These are phyloP conservation scores for Asarcornis scutulata DNA, from an alignment of 2,113 vertebrate species.

Conservation along the genomic window DNA sequence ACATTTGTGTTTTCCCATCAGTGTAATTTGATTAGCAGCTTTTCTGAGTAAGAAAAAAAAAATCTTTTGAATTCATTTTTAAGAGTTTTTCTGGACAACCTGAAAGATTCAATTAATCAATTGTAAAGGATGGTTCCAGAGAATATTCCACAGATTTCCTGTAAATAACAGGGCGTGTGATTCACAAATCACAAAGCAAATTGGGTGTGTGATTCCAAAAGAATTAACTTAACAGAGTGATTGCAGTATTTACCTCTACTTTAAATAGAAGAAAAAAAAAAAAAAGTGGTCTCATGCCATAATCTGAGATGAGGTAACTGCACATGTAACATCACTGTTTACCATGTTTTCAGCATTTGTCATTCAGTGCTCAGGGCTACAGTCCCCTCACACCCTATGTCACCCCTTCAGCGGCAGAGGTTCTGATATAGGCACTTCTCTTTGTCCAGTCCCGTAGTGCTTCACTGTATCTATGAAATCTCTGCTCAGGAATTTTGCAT, in stretches of 20 bases:
- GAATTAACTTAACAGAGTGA: not conserved
- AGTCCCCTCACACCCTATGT: too few relatives aligned
- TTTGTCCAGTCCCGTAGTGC: accelerated
- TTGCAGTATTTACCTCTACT: not conserved
- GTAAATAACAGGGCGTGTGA: not conserved
- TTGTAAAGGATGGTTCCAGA: not conserved
- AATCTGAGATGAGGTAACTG: not conserved
- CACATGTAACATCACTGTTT: not conserved
- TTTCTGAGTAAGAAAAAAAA: not conserved
- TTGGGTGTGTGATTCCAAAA: not conserved
- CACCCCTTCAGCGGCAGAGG: not conserved
- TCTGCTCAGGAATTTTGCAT: not conserved
- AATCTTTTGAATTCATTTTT: not conserved
- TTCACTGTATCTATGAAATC: not conserved
- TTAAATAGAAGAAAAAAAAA: not conserved
- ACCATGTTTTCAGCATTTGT: not conserved
- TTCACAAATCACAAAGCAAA: not conserved
- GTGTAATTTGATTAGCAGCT: not conserved
- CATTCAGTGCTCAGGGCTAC: not conserved
- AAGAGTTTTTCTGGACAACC: not conserved
- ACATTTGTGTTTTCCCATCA: not conserved
- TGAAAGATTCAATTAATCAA: not conserved
- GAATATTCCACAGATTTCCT: not conserved
- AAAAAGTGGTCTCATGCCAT: not conserved
- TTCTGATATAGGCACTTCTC: not conserved